Evolutionary conservation across 1,140 invertebrate genomes (phyloP), one percentile per base, ranked within the genome.

Genomic region (Zeugodacus cucurbitae): DNA sequence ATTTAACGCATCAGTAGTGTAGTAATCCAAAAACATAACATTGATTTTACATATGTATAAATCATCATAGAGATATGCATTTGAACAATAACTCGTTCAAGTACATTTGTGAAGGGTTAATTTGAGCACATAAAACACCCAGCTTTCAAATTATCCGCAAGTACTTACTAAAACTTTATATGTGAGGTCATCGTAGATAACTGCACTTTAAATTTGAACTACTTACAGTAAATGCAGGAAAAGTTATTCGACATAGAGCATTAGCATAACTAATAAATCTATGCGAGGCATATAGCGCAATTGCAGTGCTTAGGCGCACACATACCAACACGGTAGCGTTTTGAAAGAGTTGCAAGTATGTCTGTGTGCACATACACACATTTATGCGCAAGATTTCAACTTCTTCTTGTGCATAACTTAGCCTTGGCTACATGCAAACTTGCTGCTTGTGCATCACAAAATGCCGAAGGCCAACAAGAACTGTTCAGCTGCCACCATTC

Each of bases 211-310:
- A 37, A 74, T 74, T 41, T 74, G 70, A 74, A 74, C 70, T 74
- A 74, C 70, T 74, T 74, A 44, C 41, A 74, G 70, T 41, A 74
- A 74, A 74, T 44, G 70, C 37, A n/a, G 37, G 34, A 44, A 74
- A 74, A 74, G 17, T 74, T 74, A 74, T 74, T 74, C 34, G 37
- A 74, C 70, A 29, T 17, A 44, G 37, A 74, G 70, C 37, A 74
- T 74, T 74, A 74, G 70, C 70, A 74, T 74, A 74, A 74, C 70
- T 74, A 74, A 74, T 74, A 74, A 74, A 74, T 74, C 70, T 44
- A 74, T 74, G 6, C 7, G n/a, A 74, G 29, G 70, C 37, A 74
- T 41, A 74, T 37, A 44, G 70, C 70, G 70, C 37, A 37, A 29
- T 74, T 74, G 70, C 70, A 74, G 34, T 14, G 22, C 37, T 74